These are phyloP conservation scores for Ochlodes sylvanus DNA, from an alignment of 2,888 invertebrate species.

Conservation along the genomic window DNA sequence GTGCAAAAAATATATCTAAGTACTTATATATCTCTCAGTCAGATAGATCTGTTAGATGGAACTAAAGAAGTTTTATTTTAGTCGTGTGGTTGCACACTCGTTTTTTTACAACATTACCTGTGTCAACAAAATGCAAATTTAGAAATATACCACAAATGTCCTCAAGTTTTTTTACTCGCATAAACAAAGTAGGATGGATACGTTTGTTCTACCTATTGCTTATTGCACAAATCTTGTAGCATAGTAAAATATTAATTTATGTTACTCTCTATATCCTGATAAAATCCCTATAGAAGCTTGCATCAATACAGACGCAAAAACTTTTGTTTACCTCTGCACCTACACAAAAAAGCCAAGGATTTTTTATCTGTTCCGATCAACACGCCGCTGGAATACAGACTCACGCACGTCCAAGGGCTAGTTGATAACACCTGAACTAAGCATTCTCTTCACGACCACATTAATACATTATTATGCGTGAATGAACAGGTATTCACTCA, in stretches of 20 bases:
- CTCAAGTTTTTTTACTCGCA: no score
- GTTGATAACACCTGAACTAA: slow-evolving; percentile 40
- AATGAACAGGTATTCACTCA: slow-evolving; percentile 40
- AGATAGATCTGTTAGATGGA: no score
- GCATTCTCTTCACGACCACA: slow-evolving; percentile 45
- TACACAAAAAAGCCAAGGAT: slow-evolving; percentile 38
- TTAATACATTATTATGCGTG: slow-evolving; percentile 47
- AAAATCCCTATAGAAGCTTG: background rate
- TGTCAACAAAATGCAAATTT: no score
- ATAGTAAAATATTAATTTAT: no score
- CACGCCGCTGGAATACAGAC: slow-evolving; percentile 44
- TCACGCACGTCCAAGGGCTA: slow-evolving; percentile 40
- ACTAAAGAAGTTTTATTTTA: no score
- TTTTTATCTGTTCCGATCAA: slow-evolving; percentile 45
- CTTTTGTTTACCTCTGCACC: slow-evolving; percentile 1
- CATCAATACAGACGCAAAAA: slow-evolving; percentile 15
- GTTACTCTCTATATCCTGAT: background rate
- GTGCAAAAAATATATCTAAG: no score
- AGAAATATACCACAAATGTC: no score
- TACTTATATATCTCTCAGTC: no score
- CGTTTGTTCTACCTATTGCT: background rate
- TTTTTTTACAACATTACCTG: no score
- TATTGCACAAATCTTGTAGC: no score
- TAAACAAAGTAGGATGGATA: no score
- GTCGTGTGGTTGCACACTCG: no score